Conservation (phyloP, 2,888 invertebrate genomes). For the Tiliacea citrago region DNA sequence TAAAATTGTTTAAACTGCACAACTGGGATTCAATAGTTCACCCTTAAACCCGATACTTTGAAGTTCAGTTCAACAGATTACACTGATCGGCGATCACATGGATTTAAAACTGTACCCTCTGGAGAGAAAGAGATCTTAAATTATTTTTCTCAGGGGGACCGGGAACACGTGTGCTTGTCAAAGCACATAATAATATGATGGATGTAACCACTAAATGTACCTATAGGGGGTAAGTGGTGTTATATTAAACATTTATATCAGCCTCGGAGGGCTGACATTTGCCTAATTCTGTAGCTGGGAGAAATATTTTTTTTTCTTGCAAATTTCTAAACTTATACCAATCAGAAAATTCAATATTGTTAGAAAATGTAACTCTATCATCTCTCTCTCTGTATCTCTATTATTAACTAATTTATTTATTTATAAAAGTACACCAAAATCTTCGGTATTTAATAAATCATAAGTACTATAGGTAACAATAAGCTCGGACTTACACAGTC, state of each 20-base stretch:
- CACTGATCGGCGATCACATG: constrained; percentile 18
- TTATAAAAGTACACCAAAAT: too few species aligned
- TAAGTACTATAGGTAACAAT: too few species aligned
- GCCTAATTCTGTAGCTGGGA: not conserved
- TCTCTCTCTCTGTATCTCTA: too few species aligned
- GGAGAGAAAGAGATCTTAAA: constrained; percentile 63
- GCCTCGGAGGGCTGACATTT: constrained; percentile 6
- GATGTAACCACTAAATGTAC: constrained; percentile 58
- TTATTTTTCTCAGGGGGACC: constrained; percentile 63
- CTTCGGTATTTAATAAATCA: too few species aligned
- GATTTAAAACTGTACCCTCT: constrained; percentile 57
- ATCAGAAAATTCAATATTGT: too few species aligned
- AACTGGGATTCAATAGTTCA: not conserved
- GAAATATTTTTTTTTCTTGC: not conserved
- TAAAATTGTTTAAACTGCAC: constrained; percentile 7
- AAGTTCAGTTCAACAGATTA: not conserved
- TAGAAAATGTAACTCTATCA: too few species aligned
- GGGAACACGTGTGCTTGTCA: constrained; percentile 69
- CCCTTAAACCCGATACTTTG: constrained; percentile 1
- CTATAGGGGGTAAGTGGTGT: constrained; percentile 28
- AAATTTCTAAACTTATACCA: not conserved
- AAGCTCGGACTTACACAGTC: too few species aligned
- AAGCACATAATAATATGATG: constrained; percentile 70
- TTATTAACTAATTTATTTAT: too few species aligned
- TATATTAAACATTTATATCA: constrained; percentile 10